Evolutionary conservation across 2,797 vertebrate genomes (phyloP).

Genomic region (Semotilus atromaculatus): DNA sequence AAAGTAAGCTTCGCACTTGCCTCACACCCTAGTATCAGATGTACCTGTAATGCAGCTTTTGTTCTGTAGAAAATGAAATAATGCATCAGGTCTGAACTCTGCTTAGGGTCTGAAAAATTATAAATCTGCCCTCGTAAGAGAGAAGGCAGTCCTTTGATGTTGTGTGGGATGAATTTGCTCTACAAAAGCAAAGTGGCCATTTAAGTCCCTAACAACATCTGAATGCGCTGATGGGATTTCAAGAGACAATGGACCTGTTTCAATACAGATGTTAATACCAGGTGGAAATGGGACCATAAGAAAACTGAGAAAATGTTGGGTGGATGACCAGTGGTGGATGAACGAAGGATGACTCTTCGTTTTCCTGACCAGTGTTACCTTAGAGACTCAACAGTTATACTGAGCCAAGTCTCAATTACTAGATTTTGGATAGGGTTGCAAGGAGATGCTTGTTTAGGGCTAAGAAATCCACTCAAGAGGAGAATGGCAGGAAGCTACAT

Average conservation of each 20-base stretch:
- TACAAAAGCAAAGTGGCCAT: background rate
- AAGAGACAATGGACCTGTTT: background rate
- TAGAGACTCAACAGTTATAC: background rate
- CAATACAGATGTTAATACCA: background rate
- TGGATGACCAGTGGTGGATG: no score
- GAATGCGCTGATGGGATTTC: background rate
- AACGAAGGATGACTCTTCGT: background rate
- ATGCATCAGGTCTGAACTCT: slow-evolving; percentile 24
- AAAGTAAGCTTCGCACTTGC: slow-evolving; percentile 22
- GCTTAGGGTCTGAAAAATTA: background rate
- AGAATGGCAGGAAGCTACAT: slow-evolving; percentile 20
- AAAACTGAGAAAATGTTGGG: background rate
- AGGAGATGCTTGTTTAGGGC: slow-evolving; percentile 8
- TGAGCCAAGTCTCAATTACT: background rate
- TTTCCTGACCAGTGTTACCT: background rate
- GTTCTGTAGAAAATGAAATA: slow-evolving; percentile 34
- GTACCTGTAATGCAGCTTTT: slow-evolving; percentile 33
- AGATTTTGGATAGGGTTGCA: background rate
- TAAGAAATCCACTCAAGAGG: slow-evolving; percentile 11
- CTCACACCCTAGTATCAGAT: slow-evolving; percentile 10
- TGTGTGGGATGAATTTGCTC: background rate
- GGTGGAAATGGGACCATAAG: background rate
- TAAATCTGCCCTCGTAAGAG: background rate
- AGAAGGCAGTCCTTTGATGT: background rate
- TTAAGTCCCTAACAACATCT: background rate